Evolutionary conservation across 2,797 vertebrate species (phyloP).

Genomic region (Babyrousa celebensis): DNA sequence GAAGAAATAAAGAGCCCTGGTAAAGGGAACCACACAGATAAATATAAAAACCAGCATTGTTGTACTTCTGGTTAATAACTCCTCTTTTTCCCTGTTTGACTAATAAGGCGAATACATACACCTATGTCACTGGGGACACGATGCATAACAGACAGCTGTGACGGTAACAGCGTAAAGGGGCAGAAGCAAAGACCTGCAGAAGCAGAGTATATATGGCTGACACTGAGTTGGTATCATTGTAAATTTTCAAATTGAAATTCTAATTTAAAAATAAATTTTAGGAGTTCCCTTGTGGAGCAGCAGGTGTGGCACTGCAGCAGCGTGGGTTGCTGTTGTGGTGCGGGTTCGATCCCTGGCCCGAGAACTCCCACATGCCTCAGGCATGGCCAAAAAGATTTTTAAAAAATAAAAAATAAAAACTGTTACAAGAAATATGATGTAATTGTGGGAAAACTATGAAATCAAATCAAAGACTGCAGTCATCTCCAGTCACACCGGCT

Average conservation of each 20-base stretch:
- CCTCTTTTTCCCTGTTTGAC: neutral
- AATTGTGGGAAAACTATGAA: neutral
- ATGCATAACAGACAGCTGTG: neutral
- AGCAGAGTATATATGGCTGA: neutral
- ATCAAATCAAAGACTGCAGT: neutral
- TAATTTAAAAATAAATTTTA: neutral
- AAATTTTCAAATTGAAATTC: neutral
- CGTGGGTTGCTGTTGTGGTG: too few species aligned
- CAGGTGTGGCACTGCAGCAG: too few species aligned
- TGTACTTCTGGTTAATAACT: neutral
- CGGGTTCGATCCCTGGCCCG: too few species aligned
- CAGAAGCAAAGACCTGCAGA: neutral
- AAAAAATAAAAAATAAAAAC: too few species aligned
- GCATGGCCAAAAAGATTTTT: too few species aligned
- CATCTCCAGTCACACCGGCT: neutral
- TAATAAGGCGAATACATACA: neutral
- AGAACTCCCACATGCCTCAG: too few species aligned
- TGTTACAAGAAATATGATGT: neutral
- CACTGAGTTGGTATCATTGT: neutral
- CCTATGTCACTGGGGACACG: rapidly evolving
- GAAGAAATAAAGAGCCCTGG: neutral
- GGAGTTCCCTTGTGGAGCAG: too few species aligned
- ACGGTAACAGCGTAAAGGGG: neutral
- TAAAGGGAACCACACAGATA: neutral
- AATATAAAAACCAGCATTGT: neutral